phyloP scores from a whole-genome alignment of 2,888 invertebrate genomes.

The Napeogenes sylphis region DNA sequence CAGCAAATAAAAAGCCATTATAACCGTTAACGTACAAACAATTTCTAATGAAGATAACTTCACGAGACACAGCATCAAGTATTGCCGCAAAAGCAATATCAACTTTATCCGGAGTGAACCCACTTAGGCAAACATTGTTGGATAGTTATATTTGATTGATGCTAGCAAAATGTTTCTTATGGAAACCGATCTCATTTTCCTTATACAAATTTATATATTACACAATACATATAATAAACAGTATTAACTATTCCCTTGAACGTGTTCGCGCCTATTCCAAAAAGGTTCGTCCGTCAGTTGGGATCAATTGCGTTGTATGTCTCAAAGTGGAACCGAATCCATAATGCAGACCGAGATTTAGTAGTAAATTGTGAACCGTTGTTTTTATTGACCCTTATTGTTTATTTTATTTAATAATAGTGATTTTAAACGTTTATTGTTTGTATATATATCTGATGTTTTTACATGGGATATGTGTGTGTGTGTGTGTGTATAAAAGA shows the following conservation, averaged over 20 bases:
- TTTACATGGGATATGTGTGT: background rate
- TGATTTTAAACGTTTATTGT: background rate
- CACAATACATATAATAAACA: no score
- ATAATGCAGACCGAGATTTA: slow-evolving; percentile 7
- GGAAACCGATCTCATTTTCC: background rate
- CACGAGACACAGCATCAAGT: background rate
- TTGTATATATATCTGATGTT: background rate
- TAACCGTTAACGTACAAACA: background rate
- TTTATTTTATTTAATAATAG: background rate
- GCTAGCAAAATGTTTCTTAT: background rate
- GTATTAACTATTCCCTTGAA: background rate
- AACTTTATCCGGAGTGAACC: slow-evolving; percentile 1
- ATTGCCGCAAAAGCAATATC: slow-evolving; percentile 1
- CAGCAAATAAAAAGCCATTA: no score
- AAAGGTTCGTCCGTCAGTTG: background rate
- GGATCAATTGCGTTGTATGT: slow-evolving; percentile 3
- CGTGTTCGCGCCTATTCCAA: background rate
- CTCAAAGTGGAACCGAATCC: slow-evolving; percentile 10
- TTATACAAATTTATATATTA: no score
- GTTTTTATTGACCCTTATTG: background rate
- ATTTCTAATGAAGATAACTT: slow-evolving; percentile 2
- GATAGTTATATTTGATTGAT: background rate
- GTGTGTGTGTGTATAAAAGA: no score
- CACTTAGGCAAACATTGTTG: background rate
- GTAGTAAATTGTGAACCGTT: no score